A percentile compares a stretch with the other conserved stretches of the same genome.
phyloP scores from a whole-genome alignment of 2,888 invertebrate genomes.

The Thysanoteuthis rhombus region DNA sequence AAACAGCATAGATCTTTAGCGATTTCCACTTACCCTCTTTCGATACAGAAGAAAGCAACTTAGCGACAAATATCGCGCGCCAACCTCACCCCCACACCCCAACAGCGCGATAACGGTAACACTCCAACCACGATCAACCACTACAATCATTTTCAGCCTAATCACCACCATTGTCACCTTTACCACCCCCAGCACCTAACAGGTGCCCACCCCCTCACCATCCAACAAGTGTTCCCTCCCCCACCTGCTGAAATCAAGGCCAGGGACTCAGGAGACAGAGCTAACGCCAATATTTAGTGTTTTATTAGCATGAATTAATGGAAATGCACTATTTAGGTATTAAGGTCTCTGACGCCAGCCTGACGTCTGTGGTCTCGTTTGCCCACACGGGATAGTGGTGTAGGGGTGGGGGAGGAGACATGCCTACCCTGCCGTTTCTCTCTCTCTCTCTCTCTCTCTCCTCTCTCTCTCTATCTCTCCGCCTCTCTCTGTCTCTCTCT shows the following conservation, averaged over 20 bases:
- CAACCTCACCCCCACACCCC: no score
- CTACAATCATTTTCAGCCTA: neutral
- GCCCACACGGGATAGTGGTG: neutral
- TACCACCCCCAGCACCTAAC: neutral
- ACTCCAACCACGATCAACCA: no score
- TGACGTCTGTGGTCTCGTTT: neutral
- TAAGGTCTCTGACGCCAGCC: neutral
- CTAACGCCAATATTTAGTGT: neutral
- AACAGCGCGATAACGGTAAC: no score
- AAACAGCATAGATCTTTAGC: no score
- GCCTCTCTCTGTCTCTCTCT: no score
- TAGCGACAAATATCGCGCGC: no score
- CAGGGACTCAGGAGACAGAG: neutral
- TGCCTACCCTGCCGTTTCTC: no score
- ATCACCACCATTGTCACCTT: neutral
- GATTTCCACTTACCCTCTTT: no score
- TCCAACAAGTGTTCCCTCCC: neutral
- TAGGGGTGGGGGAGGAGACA: neutral
- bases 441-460: no score
- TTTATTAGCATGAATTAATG: neutral
- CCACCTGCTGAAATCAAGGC: neutral
- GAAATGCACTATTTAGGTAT: neutral
- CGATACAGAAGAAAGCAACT: no score
- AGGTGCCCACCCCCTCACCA: neutral
- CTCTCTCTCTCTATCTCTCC: no score